phyloP scores from a whole-genome alignment of 1,140 invertebrate species.

The Anadara kagoshimensis region DNA sequence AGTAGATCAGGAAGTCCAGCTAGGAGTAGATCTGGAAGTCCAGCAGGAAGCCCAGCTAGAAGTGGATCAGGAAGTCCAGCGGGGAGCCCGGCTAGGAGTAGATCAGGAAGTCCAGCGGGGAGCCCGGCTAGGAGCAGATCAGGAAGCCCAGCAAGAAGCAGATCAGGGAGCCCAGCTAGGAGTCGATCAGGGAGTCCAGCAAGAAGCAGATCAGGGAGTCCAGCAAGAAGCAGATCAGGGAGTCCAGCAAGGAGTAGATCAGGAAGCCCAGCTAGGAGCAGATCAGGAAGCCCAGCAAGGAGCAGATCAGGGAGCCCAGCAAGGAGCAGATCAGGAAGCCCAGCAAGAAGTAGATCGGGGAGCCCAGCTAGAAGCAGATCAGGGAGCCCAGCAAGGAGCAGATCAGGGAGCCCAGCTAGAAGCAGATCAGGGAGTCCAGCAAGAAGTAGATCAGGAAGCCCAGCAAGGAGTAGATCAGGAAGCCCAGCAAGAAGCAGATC shows the following conservation, averaged over 20 bases:
- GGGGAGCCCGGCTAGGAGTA: no score
- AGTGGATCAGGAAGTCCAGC: slow-evolving; percentile 37
- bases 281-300: slow-evolving; percentile 22
- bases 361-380: slow-evolving; percentile 23
- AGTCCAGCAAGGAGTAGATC: slow-evolving; percentile 28
- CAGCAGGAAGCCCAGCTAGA: slow-evolving; percentile 36
- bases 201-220: slow-evolving; percentile 16
- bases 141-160: slow-evolving; percentile 31
- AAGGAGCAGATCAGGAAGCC: slow-evolving; percentile 8
- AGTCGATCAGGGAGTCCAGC: slow-evolving; percentile 36
- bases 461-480: not conserved
- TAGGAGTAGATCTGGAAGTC: slow-evolving; percentile 41
- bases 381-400: slow-evolving; percentile 18
- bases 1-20: slow-evolving; percentile 37
- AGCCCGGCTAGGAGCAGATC: slow-evolving; percentile 27
- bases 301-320: slow-evolving; percentile 26
- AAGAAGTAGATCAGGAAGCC: slow-evolving; percentile 1
- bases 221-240: slow-evolving; percentile 24
- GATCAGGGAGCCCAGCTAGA: not conserved
- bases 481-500: slow-evolving; percentile 24
- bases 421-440: not conserved
- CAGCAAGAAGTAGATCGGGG: slow-evolving; percentile 18
- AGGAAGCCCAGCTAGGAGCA: slow-evolving; percentile 24
- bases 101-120: slow-evolving; percentile 12
- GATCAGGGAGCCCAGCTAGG: slow-evolving; percentile 38